Base-by-base conservation (phyloP, 2,888 invertebrate species). In the Crepidodera aurea region DNA sequence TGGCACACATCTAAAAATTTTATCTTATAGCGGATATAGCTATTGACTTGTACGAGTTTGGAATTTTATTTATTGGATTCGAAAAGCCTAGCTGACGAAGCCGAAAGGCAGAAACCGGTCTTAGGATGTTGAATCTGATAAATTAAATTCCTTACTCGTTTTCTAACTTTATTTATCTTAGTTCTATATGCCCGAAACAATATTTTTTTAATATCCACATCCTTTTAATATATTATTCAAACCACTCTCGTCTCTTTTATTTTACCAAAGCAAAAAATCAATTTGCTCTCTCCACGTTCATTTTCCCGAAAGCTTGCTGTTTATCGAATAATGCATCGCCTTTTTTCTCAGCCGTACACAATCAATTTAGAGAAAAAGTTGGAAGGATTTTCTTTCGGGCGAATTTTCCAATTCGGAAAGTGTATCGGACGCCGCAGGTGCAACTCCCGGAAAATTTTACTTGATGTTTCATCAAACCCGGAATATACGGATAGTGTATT, bases 351-450 rank as follows among this genome's bases (percentile, higher is more conserved):
- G 39, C 13, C 29, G 42, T 29, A 54, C 19, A 54, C 42, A 44
- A 54, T 54, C 54, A 54, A 54, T 54, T 54, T 44, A 54, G 25
- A 54, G n/a, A 13, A 58, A 50, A 32, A 40, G 40, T 51, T 50
- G 29, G 13, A 58, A 29, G 39, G 32, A 42, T 37, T 39, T 34
- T 27, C 16, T 59, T 34, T 51, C 59, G 16, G 54, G 19, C 54
- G 54, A 42, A 54, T 54, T 42, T 67, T 53, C 63, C 70, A 73
- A 73, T 76, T 71, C 70, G 59, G 69, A 71, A 69, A 73, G 71
- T 71, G 69, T 73, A 72, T 73, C 72, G 70, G 65, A 70, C 74
- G 71, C 69, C 72, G 69, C 75, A 76, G 76, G 77, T 77, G 77
- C 74, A 71, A 71, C 64, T 62, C 62, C 60, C 66, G 73, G 73